Evolutionary conservation across 2,888 invertebrate species (phyloP).

Genomic region (Spodoptera exigua): DNA sequence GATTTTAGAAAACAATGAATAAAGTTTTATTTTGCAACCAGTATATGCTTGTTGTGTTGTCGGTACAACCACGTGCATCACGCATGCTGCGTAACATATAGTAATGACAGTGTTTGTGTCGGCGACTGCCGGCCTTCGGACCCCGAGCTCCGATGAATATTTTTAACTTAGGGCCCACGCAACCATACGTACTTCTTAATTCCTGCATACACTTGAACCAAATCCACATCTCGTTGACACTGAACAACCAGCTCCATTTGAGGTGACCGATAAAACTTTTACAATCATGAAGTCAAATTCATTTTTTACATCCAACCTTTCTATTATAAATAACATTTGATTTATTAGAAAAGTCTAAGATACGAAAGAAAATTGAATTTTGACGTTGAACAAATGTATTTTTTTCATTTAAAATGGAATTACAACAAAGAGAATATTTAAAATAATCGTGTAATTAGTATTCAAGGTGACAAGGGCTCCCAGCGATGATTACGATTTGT

Average conservation of each 20-base stretch:
- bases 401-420: constrained; percentile 27
- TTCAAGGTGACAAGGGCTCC: constrained; percentile 77
- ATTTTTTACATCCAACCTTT: not conserved
- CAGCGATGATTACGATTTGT: constrained; percentile 50
- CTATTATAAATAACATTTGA: not conserved
- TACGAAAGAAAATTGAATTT: not conserved
- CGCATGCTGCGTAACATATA: constrained; percentile 77
- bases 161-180: constrained; percentile 69
- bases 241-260: constrained; percentile 42
- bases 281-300: constrained; percentile 26
- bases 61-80: constrained; percentile 77
- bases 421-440: constrained; percentile 59
- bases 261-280: constrained; percentile 54
- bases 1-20: no score
- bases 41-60: constrained; percentile 54
- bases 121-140: constrained; percentile 71
- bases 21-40: no score
- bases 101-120: constrained; percentile 70
- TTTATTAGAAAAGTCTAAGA: not conserved
- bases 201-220: constrained; percentile 58
- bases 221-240: constrained; percentile 54
- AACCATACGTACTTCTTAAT: constrained; percentile 43
- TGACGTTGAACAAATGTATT: not conserved
- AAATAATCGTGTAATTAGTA: constrained; percentile 73
- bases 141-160: constrained; percentile 60